phyloP scores from a whole-genome alignment of 2,113 vertebrate species.

The Pedetes capensis region DNA sequence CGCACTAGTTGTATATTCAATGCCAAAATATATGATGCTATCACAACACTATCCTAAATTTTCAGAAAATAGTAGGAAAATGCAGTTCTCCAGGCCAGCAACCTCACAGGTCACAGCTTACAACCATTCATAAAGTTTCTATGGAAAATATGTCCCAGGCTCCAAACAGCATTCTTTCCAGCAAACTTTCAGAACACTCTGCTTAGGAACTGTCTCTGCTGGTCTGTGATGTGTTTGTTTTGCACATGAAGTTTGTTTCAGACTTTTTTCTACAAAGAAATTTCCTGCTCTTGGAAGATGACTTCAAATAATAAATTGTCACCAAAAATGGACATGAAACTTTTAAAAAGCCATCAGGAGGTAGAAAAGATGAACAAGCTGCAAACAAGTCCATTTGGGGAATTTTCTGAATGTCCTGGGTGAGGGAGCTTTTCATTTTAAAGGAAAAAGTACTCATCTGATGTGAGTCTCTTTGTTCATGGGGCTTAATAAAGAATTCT shows the following conservation, averaged over 20 bases:
- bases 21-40: background rate
- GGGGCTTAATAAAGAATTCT: slow-evolving; percentile 51
- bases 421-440: slow-evolving; percentile 57
- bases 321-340: slow-evolving; percentile 70
- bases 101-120: background rate
- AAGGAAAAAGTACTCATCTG: slow-evolving; percentile 56
- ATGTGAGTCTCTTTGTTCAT: slow-evolving; percentile 36
- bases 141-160: slow-evolving; percentile 41
- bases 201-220: slow-evolving; percentile 53
- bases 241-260: slow-evolving; percentile 56
- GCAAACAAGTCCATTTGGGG: slow-evolving; percentile 67
- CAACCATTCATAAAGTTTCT: slow-evolving; percentile 34
- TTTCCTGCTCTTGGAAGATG: slow-evolving; percentile 53
- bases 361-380: slow-evolving; percentile 48
- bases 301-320: slow-evolving; percentile 71
- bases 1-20: background rate
- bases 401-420: slow-evolving; percentile 40
- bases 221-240: slow-evolving; percentile 57
- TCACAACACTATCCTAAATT: background rate
- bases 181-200: slow-evolving; percentile 47
- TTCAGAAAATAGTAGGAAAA: background rate
- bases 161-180: slow-evolving; percentile 54
- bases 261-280: slow-evolving; percentile 60
- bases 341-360: slow-evolving; percentile 22
- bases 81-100: background rate